A percentile compares a stretch with the other conserved stretches of the same genome.
Evolutionary conservation across 1,140 invertebrate species (phyloP).

Genomic region (Bathynomus jamesi): DNA sequence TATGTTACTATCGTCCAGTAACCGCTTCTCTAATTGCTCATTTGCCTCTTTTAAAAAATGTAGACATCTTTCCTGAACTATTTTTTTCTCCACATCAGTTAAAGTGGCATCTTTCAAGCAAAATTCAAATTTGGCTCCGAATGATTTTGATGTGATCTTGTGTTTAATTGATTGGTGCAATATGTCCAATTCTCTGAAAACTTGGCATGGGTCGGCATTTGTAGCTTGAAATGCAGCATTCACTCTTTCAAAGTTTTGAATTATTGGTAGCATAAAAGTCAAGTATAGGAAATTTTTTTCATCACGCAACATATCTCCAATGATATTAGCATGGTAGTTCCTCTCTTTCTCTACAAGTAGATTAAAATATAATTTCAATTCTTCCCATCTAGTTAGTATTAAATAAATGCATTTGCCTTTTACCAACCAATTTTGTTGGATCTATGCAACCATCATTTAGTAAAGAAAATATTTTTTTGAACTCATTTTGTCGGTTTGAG

Average conservation of each 20-base stretch:
- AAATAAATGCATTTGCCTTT: too few species aligned
- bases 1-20: neutral
- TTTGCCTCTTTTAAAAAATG: neutral
- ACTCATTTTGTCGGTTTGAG: too few species aligned
- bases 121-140: neutral
- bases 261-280: too few species aligned
- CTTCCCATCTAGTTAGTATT: too few species aligned
- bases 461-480: too few species aligned
- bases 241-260: neutral
- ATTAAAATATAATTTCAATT: too few species aligned
- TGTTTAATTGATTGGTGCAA: neutral
- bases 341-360: too few species aligned
- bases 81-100: neutral
- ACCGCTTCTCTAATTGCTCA: neutral
- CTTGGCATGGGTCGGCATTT: neutral
- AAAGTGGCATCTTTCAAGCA: neutral
- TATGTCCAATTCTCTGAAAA: neutral
- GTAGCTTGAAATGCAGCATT: neutral
- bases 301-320: too few species aligned
- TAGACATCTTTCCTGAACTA: neutral
- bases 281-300: too few species aligned
- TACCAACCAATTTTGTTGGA: too few species aligned
- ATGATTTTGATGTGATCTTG: neutral
- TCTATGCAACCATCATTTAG: too few species aligned
- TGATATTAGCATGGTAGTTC: too few species aligned